Evolutionary conservation across 2,113 vertebrate species (phyloP), one percentile per base, ranked within the genome.

Genomic region (Tetrax tetrax): DNA sequence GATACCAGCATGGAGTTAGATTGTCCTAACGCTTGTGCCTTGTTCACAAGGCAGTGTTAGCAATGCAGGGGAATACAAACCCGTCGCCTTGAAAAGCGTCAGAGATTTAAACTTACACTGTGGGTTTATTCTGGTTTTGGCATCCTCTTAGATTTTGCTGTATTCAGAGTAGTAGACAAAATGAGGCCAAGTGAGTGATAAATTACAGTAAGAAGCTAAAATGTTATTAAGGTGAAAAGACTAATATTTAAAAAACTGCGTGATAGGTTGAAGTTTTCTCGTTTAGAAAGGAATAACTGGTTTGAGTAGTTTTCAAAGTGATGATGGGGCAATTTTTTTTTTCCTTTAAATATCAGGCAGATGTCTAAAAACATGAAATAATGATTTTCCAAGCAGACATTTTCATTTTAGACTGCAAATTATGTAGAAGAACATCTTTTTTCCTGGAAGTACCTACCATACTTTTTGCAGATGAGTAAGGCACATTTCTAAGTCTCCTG

Each of bases 41-140:
- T 15, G 21, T 57, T 57, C 41, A 25, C 23, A 43, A 15, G 41
- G 41, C 41, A 43, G 10, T 43, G 41, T 15, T 43, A 16, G 41
- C 14, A 37, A 3, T 14, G 14, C 45, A 70, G 72, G 56, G 69
- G 78, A 74, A 23, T 28, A 13, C 48, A 77, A 87, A 51, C 7
- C 12, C 2, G 1, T 60, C 0, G 2, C 84, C 65, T 66, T 24
- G 11, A 63, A 65, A 68, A 61, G 16, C 3, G 16, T 18, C 61
- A 14, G 3, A 22, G 13, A 15, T n/a, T 35, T 53, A 21, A 83
- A 0, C 15, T 54, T 8, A 5, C 1, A 1, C 10, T 10, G 41
- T 12, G 37, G 12, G 3, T 43, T 69, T 16, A 16, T 60, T 27
- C 31, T 78, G 43, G 8, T 23, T 41, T 61, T 83, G 82, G 28